Conservation (phyloP, 2,888 invertebrate species). For the Pandemis heparana region DNA sequence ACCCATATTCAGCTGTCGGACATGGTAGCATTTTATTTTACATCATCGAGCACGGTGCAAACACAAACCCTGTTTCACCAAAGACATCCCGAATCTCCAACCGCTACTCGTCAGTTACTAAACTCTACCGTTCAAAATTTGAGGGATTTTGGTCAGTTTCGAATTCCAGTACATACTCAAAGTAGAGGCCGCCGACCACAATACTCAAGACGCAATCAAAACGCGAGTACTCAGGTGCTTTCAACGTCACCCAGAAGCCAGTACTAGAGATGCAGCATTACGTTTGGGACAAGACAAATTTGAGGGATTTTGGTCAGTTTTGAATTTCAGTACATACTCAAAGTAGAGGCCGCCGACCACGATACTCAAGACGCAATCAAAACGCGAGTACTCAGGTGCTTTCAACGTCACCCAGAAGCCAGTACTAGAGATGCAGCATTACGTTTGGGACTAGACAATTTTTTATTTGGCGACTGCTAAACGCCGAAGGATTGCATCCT, state of each 20-base stretch:
- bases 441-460: background rate
- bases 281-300: too few relatives aligned
- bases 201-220: constrained; percentile 1
- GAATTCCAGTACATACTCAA: constrained; percentile 1
- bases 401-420: background rate
- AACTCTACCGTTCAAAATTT: background rate
- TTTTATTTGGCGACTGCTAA: background rate
- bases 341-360: background rate
- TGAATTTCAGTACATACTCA: background rate
- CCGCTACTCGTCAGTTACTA: background rate
- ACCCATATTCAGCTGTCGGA: constrained; percentile 1
- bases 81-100: background rate
- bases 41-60: constrained; percentile 4
- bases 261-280: too few relatives aligned
- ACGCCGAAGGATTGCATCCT: constrained; percentile 1
- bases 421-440: background rate
- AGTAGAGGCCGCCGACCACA: constrained; percentile 1
- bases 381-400: background rate
- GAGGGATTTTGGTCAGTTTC: constrained; percentile 7
- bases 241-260: constrained; percentile 4
- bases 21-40: constrained; percentile 4
- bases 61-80: background rate
- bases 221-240: constrained; percentile 7
- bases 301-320: background rate
- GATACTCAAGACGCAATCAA: background rate